A percentile compares a stretch with the other conserved stretches of the same genome.
These are phyloP conservation scores for Neoscelio sp. DNA, from an alignment of 2,888 invertebrate species.

Conservation along the genomic window DNA sequence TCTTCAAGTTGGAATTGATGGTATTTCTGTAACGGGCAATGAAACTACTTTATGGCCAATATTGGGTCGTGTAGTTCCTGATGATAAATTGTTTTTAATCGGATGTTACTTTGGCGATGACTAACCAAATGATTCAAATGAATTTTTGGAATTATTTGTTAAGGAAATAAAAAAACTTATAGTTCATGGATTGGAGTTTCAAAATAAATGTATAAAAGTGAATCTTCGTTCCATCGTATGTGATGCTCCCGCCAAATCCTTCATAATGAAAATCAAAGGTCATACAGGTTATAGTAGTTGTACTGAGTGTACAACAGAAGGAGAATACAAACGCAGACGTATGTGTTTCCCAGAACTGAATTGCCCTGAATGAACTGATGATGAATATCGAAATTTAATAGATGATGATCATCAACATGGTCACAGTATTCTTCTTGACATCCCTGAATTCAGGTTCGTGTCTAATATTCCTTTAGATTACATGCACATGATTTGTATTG, in stretches of 20 bases:
- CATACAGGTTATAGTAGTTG: conserved; percentile 67
- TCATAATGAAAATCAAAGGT: conserved; percentile 56
- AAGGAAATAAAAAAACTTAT: conserved; percentile 47
- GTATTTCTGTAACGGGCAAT: conserved; percentile 37
- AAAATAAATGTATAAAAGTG: conserved; percentile 32
- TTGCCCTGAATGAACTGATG: conserved; percentile 50
- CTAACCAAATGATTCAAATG: conserved; percentile 64
- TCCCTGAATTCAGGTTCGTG: conserved; percentile 36
- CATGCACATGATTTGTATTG: conserved; percentile 66
- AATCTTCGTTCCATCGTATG: conserved; percentile 61
- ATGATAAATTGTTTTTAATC: conserved; percentile 44
- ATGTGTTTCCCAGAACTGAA: conserved; percentile 39
- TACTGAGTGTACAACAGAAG: conserved; percentile 59
- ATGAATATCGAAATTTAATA: conserved; percentile 40
- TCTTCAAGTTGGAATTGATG: conserved; percentile 14
- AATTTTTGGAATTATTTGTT: conserved; percentile 69
- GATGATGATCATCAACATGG: conserved; percentile 52
- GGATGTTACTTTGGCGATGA: conserved; percentile 64
- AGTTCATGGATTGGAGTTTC: conserved; percentile 40
- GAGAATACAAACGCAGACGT: conserved; percentile 12
- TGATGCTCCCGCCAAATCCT: conserved; percentile 68
- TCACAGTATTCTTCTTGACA: conserved; percentile 17
- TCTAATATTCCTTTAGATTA: conserved; percentile 58
- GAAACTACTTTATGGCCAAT: conserved; percentile 66
- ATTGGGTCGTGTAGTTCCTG: conserved; percentile 27